Base-by-base conservation (phyloP, 2,797 vertebrate genomes). In the Smutsia temminckii region DNA sequence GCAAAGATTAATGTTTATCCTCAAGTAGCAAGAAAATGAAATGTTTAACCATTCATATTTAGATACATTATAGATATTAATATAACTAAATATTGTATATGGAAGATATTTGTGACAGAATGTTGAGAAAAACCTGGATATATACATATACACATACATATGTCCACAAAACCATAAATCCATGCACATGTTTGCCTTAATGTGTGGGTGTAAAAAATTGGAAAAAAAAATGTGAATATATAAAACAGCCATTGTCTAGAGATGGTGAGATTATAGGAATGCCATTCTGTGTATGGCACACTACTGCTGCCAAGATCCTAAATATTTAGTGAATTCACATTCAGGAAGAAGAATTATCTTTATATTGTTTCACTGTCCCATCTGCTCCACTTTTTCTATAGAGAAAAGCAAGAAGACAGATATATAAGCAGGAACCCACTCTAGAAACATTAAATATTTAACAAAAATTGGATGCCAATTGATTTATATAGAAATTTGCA, bases 391-490 rank as follows among this genome's bases (percentile, higher is more conserved):
- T 42, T 77, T 96, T 90, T 96, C 64, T 95, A 95, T 68, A 94
- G 83, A 75, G 84, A 91, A 97, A 97, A 96, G 83, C 61, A 93
- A 74, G 93, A 96, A 64, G 90, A 42, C 87, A 97, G 95, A 94
- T 97, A 88, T 88, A 75, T 89, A 91, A 96, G 89, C 91, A 93
- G 75, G n/a, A 92, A 93, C 49, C 20, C 64, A 89, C 75, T 86
- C 75, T 92, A 95, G 12, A 95, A 96, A 80, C 68, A 96, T 77
- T 96, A 96, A 97, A 96, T 97, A 97, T 64, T 94, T 80, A 96
- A 93, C 87, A 93, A 89, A 83, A 94, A 92, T 74, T 91, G 32
- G 16, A 93, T 90, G 75, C 34, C 68, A 96, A 91, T 46, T 42
- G 93, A 66, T 93, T 97, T 96, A 79, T 92, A 59, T 37, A 93